These are phyloP conservation scores for Bombus pascuorum DNA, from an alignment of 1,140 invertebrate genomes.

Conservation along the genomic window DNA sequence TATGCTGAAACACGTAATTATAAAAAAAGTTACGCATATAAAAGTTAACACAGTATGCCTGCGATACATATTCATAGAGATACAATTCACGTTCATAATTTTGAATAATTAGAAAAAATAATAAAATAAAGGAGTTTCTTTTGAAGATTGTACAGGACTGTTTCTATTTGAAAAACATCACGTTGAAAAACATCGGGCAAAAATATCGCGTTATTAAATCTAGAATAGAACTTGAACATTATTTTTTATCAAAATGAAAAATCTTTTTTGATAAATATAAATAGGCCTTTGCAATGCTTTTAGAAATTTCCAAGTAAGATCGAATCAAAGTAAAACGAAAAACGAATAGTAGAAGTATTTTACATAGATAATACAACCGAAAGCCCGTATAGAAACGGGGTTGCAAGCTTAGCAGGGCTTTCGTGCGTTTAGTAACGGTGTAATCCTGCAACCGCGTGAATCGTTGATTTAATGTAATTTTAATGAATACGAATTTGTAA, in stretches of 20 bases:
- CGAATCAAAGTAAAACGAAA: neutral
- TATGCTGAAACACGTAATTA: too few species aligned
- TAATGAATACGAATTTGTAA: slow-evolving; percentile 46
- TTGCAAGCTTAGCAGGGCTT: slow-evolving; percentile 34
- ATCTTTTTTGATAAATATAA: neutral
- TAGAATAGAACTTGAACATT: neutral
- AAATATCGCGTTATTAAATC: neutral
- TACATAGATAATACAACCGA: neutral
- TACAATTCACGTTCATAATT: too few species aligned
- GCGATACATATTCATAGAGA: too few species aligned
- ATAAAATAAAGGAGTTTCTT: too few species aligned
- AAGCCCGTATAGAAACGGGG: neutral
- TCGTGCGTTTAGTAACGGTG: slow-evolving; percentile 31
- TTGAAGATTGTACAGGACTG: too few species aligned
- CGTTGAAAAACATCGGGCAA: too few species aligned
- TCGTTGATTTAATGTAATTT: slow-evolving; percentile 50
- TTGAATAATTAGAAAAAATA: too few species aligned
- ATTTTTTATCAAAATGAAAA: neutral
- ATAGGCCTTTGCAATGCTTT: neutral
- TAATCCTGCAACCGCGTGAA: slow-evolving; percentile 23
- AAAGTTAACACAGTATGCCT: too few species aligned
- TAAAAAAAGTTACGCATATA: too few species aligned
- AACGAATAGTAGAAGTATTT: neutral
- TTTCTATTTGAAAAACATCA: neutral
- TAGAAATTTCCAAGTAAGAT: neutral